Evolutionary conservation across 2,113 vertebrate species (phyloP), one percentile per base, ranked within the genome.

Genomic region (Crotalus tigris): DNA sequence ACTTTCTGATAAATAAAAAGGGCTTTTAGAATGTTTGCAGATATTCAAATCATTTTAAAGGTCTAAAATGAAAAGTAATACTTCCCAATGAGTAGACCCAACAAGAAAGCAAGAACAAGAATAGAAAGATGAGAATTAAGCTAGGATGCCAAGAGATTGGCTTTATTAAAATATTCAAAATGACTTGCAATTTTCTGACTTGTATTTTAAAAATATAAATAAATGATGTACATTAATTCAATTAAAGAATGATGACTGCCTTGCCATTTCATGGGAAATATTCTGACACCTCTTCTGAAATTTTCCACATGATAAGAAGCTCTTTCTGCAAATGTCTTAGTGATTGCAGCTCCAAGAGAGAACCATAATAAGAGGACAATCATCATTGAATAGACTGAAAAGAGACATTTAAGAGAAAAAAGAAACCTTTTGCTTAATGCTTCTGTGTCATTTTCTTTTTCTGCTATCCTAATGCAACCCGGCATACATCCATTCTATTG

Each of bases 41-140:
- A 89, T 44, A 93, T 51, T 94, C 1, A 46, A 94, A 93, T 95
- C 91, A 90, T 93, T 88, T 94, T 95, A 87, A 96, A 92, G 21
- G 93, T 89, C 55, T 86, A 91, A 93, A 96, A 94, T 87, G 90
- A 23, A 85, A 90, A 53, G 75, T 23, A 92, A 75, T 93, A 44
- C 61, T 59, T 94, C 49, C 88, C 91, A 39, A 91, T 91, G 92
- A 44, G 86, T 24, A 86, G 88, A 10, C 49, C 44, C 93, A 59
- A 91, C 39, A 59, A 61, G 49, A 92, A 0, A 92, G 51, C 55
- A 95, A 94, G 69, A 94, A 91, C 23, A 23, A 61, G 90, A 94
- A 89, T 93, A 94, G 94, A 85, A 93, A 92, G 94, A 44, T 90
- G 15, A 5, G 3, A 81, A 81, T 81, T 39, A 75, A 39, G 19